Conservation (phyloP, 2,797 vertebrate species). For the Labroides dimidiatus region DNA sequence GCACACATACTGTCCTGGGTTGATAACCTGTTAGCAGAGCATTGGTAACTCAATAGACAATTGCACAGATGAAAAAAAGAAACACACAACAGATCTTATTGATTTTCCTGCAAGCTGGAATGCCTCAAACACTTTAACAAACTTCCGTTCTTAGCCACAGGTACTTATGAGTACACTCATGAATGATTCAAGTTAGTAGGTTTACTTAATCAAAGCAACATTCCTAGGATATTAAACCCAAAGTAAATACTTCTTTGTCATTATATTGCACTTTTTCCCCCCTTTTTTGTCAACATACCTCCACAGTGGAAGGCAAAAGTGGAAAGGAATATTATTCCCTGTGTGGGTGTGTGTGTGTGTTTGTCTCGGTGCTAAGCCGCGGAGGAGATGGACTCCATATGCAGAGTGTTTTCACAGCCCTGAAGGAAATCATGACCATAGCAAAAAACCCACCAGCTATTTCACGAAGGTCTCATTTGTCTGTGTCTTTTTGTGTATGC, state of each 20-base stretch:
- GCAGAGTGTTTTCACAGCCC: conserved; percentile 83
- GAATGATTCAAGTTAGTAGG: background rate
- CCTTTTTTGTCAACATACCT: conserved; percentile 20
- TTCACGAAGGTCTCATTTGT: conserved; percentile 77
- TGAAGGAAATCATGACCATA: conserved; percentile 80
- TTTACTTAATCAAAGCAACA: conserved; percentile 21
- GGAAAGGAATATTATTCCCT: conserved; percentile 54
- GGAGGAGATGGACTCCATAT: conserved; percentile 85
- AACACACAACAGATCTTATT: conserved; percentile 73
- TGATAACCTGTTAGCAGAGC: conserved; percentile 78
- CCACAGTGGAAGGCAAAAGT: conserved; percentile 37
- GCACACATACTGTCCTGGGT: conserved; percentile 52
- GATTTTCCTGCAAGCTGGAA: conserved; percentile 74
- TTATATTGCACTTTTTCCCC: conserved; percentile 3
- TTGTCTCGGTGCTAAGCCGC: conserved; percentile 67
- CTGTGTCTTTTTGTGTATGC: conserved; percentile 64
- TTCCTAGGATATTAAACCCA: conserved; percentile 18
- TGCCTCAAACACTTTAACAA: conserved; percentile 69
- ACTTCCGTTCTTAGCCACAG: conserved; percentile 10
- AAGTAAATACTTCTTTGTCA: background rate
- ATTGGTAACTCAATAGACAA: conserved; percentile 72
- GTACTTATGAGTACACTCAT: conserved; percentile 5
- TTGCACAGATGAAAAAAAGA: conserved; percentile 64
- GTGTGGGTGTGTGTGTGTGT: conserved; percentile 61
- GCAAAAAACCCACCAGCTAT: conserved; percentile 77